phyloP scores from a whole-genome alignment of 2,113 vertebrate genomes.

The Epinephelus cyanopodus region DNA sequence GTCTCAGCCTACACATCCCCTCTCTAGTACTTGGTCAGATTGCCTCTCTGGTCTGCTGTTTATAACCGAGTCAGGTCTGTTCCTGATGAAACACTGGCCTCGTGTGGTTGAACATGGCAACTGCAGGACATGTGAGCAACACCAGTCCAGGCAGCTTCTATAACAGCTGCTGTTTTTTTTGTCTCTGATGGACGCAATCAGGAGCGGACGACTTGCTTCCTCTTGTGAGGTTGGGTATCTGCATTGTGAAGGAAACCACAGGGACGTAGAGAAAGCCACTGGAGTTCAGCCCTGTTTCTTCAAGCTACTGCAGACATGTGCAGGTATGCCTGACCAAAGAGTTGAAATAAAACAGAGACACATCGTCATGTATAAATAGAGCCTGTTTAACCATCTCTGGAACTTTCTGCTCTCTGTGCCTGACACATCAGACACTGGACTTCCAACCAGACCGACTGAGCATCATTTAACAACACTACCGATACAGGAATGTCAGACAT shows the following conservation, averaged over 20 bases:
- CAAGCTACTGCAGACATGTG: slow-evolving; percentile 5
- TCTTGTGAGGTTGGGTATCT: slow-evolving; percentile 36
- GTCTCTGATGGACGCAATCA: background rate
- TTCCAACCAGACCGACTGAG: slow-evolving; percentile 32
- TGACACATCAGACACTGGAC: slow-evolving; percentile 45
- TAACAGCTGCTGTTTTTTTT: slow-evolving; percentile 1
- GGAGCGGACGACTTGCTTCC: slow-evolving; percentile 34
- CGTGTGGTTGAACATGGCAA: slow-evolving; percentile 58
- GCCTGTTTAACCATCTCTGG: slow-evolving; percentile 21
- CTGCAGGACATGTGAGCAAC: slow-evolving; percentile 44
- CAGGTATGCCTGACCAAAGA: slow-evolving; percentile 68
- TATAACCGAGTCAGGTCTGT: slow-evolving; percentile 32
- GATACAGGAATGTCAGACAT: slow-evolving; percentile 67
- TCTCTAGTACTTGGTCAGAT: slow-evolving; percentile 30
- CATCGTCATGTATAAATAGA: slow-evolving; percentile 8
- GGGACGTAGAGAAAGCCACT: no score
- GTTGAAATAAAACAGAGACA: slow-evolving; percentile 33
- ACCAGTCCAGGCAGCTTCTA: background rate
- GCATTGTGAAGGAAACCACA: background rate
- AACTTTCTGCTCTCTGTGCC: slow-evolving; percentile 61
- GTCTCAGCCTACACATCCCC: slow-evolving; percentile 27
- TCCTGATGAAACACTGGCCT: slow-evolving; percentile 74
- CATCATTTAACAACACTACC: slow-evolving; percentile 25
- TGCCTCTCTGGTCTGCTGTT: slow-evolving; percentile 31
- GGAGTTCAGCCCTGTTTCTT: slow-evolving; percentile 6